phyloP scores from a whole-genome alignment of 2,888 invertebrate genomes.

The Tridacna gigas region DNA sequence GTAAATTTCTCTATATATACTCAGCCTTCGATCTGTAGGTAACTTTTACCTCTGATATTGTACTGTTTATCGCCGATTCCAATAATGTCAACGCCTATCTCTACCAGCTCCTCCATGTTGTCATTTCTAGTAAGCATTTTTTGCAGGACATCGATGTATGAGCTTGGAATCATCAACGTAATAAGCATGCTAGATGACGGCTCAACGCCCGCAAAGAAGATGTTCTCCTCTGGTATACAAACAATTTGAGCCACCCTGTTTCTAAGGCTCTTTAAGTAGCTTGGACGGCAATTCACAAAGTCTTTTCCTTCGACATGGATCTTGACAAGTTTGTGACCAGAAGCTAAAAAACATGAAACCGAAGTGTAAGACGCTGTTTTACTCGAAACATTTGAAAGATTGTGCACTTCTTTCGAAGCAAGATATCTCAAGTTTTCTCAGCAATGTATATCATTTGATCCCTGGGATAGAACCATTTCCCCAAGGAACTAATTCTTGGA shows the following conservation, averaged over 20 bases:
- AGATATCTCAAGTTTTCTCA: too few relatives aligned
- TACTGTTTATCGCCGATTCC: background rate
- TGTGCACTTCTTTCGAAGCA: too few relatives aligned
- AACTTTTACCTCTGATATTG: constrained; percentile 29
- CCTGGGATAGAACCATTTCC: too few relatives aligned
- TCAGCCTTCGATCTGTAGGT: background rate
- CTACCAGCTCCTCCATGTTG: constrained; percentile 6
- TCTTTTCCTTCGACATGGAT: constrained; percentile 30
- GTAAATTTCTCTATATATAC: too few relatives aligned
- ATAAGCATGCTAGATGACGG: constrained; percentile 56
- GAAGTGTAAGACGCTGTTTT: background rate
- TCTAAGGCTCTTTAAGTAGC: background rate
- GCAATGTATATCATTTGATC: too few relatives aligned
- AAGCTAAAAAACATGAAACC: background rate
- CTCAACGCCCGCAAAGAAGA: constrained; percentile 47
- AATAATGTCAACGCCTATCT: constrained; percentile 40
- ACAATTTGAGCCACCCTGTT: constrained; percentile 15
- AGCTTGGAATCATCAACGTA: constrained; percentile 44
- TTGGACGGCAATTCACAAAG: background rate
- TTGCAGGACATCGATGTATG: constrained; percentile 27
- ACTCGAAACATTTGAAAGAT: too few relatives aligned
- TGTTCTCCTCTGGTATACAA: constrained; percentile 31
- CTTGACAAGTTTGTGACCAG: background rate
- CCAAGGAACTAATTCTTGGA: too few relatives aligned
- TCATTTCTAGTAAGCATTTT: constrained; percentile 7